Base-by-base conservation (phyloP, 2,888 invertebrate species). In the Camponotus fellah region DNA sequence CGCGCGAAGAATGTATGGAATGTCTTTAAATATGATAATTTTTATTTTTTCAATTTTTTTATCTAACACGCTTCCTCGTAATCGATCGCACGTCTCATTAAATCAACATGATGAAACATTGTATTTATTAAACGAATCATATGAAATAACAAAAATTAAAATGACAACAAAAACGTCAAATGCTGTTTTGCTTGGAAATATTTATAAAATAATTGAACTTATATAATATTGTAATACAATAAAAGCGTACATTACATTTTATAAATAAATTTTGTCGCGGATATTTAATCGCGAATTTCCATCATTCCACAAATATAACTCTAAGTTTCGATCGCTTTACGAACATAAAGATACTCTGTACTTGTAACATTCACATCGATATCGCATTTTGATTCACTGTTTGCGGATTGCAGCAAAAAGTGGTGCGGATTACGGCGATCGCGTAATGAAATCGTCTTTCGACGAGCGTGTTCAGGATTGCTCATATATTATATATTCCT, bases 291-390 rank as follows among this genome's bases (percentile, higher is more conserved):
- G 46, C 4, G 10, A 21, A 4, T 37, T 49, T 12, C 8, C 9
- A 14, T 56, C 12, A n/a, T 58, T 60, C 17, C 4, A 12, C 43
- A 3, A 43, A 43, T 3, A 12, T 43, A 3, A 43, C 40, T 71
- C 40, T 71, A 49, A 66, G 58, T 84, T 80, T 49, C 26, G 60
- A 80, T 87, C 69, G 65, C 75, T 82, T 86, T 80, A 80, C 74
- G 49, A 6, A 9, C 26, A 37, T 66, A 43, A 58, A 60, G 76
- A 66, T 17, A 40, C 10, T 66, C 26, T 26, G 46, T 53, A 6
- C 17, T 77, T 68, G 49, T 40, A 40, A 60, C 37, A 72, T 72
- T 17, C 46, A 62, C 46, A 9, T 17, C 43, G 32, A 79, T 71
- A 71, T 58, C 77, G 58, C 72, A 32, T 62, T 79, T 46, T 76